phyloP scores from a whole-genome alignment of 2,888 invertebrate genomes.

The Xylocampa areola region DNA sequence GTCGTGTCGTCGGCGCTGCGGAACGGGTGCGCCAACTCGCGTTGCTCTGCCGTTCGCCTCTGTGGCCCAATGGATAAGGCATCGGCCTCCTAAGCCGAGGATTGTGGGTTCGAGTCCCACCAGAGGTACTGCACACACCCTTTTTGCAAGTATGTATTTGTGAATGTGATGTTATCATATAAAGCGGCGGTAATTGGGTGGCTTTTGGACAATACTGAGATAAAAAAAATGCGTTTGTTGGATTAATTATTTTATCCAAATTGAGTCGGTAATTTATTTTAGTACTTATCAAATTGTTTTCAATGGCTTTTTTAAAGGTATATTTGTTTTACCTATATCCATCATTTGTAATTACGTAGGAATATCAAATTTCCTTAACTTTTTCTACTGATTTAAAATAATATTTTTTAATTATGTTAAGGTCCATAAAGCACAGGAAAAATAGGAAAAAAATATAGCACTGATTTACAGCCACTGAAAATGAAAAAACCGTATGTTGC shows the following conservation, averaged over 20 bases:
- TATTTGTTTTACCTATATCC: not conserved
- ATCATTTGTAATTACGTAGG: not conserved
- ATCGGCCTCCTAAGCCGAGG: slow-evolving; percentile 96
- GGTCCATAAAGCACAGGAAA: too few relatives aligned
- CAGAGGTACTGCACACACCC: slow-evolving; percentile 91
- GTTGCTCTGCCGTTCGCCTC: slow-evolving; percentile 95
- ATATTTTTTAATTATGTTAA: too few relatives aligned
- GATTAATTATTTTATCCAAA: slow-evolving; percentile 1
- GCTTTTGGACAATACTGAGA: slow-evolving; percentile 26
- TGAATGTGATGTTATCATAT: not conserved
- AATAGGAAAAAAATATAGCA: too few relatives aligned
- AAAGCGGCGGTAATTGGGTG: slow-evolving; percentile 14
- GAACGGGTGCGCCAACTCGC: slow-evolving; percentile 91
- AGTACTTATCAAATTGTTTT: too few relatives aligned
- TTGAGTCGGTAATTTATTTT: too few relatives aligned
- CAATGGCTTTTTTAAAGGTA: too few relatives aligned
- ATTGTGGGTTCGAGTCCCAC: slow-evolving; percentile 96
- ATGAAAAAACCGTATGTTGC: too few relatives aligned
- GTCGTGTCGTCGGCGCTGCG: slow-evolving; percentile 67
- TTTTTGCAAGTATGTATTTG: slow-evolving; percentile 66
- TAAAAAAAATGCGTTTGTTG: slow-evolving; percentile 5
- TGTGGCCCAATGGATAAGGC: slow-evolving; percentile 96
- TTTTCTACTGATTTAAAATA: too few relatives aligned
- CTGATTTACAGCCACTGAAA: too few relatives aligned
- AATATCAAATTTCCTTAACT: too few relatives aligned